Evolutionary conservation across 1,140 invertebrate species (phyloP), one percentile per base, ranked within the genome.

Genomic region (Psix sp.): DNA sequence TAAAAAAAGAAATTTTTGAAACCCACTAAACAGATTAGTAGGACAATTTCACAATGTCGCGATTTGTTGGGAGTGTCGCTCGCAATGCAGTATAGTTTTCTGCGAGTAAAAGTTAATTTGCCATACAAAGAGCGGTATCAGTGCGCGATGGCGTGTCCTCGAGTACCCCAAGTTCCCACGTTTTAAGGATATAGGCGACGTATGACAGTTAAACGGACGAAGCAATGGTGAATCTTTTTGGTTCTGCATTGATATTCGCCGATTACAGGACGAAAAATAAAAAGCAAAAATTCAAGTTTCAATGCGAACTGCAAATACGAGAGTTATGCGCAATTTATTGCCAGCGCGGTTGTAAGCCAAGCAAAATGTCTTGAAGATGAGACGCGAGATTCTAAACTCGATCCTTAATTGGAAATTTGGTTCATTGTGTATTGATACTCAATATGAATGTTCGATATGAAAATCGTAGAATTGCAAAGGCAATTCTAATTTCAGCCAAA

Each of bases 51-150:
- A 39, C 45, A 62, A 62, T 62, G 33, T 38, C n/a, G n/a, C n/a
- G 26, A 49, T 33, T 15, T 0, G 3, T 10, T 33, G 43, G 36
- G 35, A 51, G 59, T 43, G 59, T 51, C 24, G 16, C 20, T 18
- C 24, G 5, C 24, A 49, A 29, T 40, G 46, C 18, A n/a, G n/a
- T 35, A 6, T 36, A 18, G 21, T 42, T 49, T 51, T 43, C 36
- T 35, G 17, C 38, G 46, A 20, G 46, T 51, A 62, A 62, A 51
- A 62, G 45, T 62, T 62, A 62, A 62, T 62, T 62, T 62, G 18
- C 57, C 38, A 18, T 40, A 49, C 15, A 51, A 62, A 62, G 43
- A 59, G 16, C 14, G 36, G 17, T 60, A 60, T 60, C 33, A 31
- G 49, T 21, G 18, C n/a, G n/a, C n/a, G n/a, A n/a, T n/a, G n/a